Conservation (phyloP, 2,888 invertebrate genomes). For the Theodoxus fluviatilis region DNA sequence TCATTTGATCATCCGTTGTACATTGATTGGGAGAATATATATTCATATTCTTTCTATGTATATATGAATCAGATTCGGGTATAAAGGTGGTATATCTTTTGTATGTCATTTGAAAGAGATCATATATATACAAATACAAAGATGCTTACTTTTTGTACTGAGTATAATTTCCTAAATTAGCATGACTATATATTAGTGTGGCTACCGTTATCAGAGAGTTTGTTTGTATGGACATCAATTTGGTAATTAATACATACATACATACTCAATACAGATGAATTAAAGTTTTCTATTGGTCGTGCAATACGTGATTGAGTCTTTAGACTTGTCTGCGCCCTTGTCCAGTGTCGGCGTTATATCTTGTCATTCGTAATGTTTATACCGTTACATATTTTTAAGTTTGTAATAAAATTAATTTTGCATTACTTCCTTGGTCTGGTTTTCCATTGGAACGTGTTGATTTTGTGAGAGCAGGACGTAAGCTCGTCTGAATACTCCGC, state of each 20-base stretch:
- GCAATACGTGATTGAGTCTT: not conserved
- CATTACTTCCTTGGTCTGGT: too few relatives aligned
- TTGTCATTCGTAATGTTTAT: conserved; percentile 43
- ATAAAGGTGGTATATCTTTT: conserved; percentile 37
- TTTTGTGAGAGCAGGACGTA: too few relatives aligned
- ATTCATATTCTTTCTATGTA: conserved; percentile 42
- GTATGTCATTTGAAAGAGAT: conserved; percentile 28
- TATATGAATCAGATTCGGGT: conserved; percentile 34
- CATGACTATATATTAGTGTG: conserved; percentile 13
- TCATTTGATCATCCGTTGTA: conserved; percentile 21
- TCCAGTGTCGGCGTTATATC: not conserved
- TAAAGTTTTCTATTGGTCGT: conserved; percentile 1
- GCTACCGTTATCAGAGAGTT: conserved; percentile 23
- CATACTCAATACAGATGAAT: not conserved
- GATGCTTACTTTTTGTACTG: conserved; percentile 35
- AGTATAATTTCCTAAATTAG: conserved; percentile 31
- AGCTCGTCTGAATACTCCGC: too few relatives aligned
- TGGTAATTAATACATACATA: conserved; percentile 5
- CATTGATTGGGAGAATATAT: conserved; percentile 30
- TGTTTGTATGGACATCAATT: conserved; percentile 24
- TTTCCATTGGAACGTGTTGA: too few relatives aligned
- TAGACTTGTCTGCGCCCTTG: not conserved
- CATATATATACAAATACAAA: conserved; percentile 20
- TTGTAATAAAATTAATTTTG: conserved; percentile 54
- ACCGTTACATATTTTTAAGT: conserved; percentile 61